These are phyloP conservation scores for Formicarius rufipectus DNA, from an alignment of 2,113 vertebrate species.

Conservation along the genomic window DNA sequence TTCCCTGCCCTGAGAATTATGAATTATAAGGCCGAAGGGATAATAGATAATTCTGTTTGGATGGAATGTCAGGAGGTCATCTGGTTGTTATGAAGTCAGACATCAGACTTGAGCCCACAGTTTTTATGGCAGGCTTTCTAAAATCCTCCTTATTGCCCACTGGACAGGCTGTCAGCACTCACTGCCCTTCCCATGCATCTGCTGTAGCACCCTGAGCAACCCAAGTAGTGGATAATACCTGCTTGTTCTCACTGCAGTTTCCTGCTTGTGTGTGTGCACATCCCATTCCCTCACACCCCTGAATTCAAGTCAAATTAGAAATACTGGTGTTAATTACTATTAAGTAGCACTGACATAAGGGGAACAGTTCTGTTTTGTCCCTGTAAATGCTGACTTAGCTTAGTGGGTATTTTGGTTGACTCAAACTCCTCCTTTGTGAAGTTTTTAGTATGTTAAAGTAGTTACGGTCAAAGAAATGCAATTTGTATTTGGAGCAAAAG, in stretches of 20 bases:
- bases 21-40: not conserved
- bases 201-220: not conserved
- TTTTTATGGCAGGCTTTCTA: not conserved
- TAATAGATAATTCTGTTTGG: not conserved
- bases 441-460: not conserved
- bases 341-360: not conserved
- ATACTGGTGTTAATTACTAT: not conserved
- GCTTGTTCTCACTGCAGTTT: not conserved
- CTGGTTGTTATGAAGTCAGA: not conserved
- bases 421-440: not conserved
- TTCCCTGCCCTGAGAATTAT: not conserved
- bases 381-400: not conserved
- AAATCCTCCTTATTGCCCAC: not conserved
- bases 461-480: not conserved
- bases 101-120: fast-evolving
- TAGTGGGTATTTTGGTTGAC: not conserved
- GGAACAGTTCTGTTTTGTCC: not conserved
- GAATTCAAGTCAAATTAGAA: not conserved
- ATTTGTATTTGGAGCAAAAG: not conserved
- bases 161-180: not conserved
- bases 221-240: fast-evolving
- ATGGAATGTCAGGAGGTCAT: not conserved
- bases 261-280: not conserved
- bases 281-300: not conserved
- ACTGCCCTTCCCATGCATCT: not conserved